Base-by-base conservation (phyloP, 2,888 invertebrate species). In the Dicyrtoma fusca region DNA sequence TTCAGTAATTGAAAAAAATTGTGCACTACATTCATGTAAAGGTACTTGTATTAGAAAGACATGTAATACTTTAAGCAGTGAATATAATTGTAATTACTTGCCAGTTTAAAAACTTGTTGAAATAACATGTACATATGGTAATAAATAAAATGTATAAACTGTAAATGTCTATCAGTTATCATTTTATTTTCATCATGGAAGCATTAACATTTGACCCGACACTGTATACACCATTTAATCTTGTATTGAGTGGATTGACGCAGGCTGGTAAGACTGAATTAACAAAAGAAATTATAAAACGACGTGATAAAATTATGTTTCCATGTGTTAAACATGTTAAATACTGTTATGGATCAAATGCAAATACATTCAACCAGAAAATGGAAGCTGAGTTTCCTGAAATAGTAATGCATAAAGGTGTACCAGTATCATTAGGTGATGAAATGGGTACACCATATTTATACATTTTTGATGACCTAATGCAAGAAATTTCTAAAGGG, bases 391-490 rank as follows among this genome's bases (percentile, higher is more conserved):
- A 55, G 14, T 25, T 70, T 5, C 34, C 62, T 8, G n/a, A n/a
- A 10, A 69, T 73, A 0, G 57, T 64, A 53, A 70, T 73, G 59
- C 63, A 69, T 19, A 19, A 55, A 17, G 73, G 73, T 3, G 6
- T 70, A 10, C 69, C 69, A 4, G 57, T 49, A 17, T 59, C 62
- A 42, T 63, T 63, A n/a, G 64, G 64, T 19, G 59, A 64, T 45
- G 70, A 42, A 44, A 23, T 64, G 8, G 1, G 25, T 14, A 57
- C 23, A 5, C 69, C 55, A 23, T 57, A 42, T n/a, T 49, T 70
- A 5, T 62, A 55, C 26, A 42, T 73, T 1, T 8, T 73, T 13
- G 73, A 73, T 14, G 73, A 73, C 17, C 26, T 73, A 1, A 70
- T 73, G 70, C 42, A 62, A n/a, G 44, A 69, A 45, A 47, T 47